phyloP scores from a whole-genome alignment of 2,113 vertebrate species.

The Xenopus laevis region DNA sequence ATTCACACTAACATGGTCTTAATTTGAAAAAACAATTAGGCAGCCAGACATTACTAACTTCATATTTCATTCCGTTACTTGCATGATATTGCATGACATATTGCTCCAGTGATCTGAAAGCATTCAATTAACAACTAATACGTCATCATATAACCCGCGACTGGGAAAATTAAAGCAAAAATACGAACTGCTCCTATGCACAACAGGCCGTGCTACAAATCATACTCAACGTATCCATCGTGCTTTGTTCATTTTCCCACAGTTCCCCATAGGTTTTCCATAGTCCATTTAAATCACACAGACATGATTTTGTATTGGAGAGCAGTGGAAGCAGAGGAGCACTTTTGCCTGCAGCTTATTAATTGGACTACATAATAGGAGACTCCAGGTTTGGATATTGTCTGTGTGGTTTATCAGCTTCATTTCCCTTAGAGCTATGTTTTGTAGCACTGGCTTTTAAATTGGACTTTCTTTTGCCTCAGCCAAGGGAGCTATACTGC shows the following conservation, averaged over 20 bases:
- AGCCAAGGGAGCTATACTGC: too few relatives aligned
- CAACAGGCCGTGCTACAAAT: background rate
- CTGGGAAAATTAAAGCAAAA: background rate
- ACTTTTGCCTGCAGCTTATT: background rate
- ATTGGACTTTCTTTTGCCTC: too few relatives aligned
- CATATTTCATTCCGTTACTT: background rate
- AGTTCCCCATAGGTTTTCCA: background rate
- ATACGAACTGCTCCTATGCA: background rate
- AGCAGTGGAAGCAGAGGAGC: too few relatives aligned
- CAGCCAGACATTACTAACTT: conserved; percentile 22
- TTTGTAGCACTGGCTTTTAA: conserved; percentile 41
- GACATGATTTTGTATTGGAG: too few relatives aligned
- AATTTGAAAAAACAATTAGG: too few relatives aligned
- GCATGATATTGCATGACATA: conserved; percentile 38
- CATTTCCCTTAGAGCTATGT: background rate
- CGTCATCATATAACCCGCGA: background rate
- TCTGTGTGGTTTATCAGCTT: background rate
- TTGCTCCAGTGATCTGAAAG: background rate
- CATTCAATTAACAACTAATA: background rate
- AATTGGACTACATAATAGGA: conserved; percentile 36
- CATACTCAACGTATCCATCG: background rate
- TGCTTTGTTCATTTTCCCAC: background rate
- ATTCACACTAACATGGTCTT: too few relatives aligned
- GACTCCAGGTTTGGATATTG: conserved; percentile 19
- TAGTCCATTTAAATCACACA: too few relatives aligned